Percentiles rank a stretch among this genome's conserved stretches.
Conservation (phyloP, 2,113 vertebrate genomes). For the Anguilla rostrata region DNA sequence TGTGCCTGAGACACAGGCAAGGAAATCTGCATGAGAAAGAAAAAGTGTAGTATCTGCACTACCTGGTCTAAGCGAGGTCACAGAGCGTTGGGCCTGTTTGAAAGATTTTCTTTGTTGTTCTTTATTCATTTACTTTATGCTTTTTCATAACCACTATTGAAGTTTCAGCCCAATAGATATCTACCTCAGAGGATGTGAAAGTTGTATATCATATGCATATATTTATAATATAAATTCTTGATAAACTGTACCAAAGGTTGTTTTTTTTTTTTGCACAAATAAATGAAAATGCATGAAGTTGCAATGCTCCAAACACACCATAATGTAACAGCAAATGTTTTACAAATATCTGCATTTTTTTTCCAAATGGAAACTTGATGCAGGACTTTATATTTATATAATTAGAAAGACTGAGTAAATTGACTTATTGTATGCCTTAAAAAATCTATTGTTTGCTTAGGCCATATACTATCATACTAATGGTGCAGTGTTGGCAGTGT, state of each 20-base stretch:
- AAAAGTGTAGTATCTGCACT: slow-evolving; percentile 52
- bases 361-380: not conserved
- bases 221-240: slow-evolving; percentile 36
- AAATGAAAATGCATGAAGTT: not conserved
- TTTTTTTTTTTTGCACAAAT: not conserved
- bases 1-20: slow-evolving; percentile 46
- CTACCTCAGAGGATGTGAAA: slow-evolving; percentile 85
- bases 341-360: not conserved
- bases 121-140: slow-evolving; percentile 53
- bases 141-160: slow-evolving; percentile 66
- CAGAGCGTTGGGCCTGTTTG: slow-evolving; percentile 37
- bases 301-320: not conserved
- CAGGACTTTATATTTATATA: not conserved
- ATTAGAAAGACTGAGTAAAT: not conserved
- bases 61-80: slow-evolving; percentile 49
- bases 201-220: slow-evolving; percentile 31
- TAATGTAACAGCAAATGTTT: not conserved
- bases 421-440: no score
- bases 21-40: slow-evolving; percentile 21
- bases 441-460: no score
- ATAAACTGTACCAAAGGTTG: not conserved
- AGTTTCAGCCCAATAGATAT: slow-evolving; percentile 70
- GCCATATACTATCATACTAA: not conserved
- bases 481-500: not conserved
- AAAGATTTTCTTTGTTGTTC: slow-evolving; percentile 45